These are phyloP conservation scores for Larimichthys crocea DNA, from an alignment of 2,113 vertebrate species.

Conservation along the genomic window DNA sequence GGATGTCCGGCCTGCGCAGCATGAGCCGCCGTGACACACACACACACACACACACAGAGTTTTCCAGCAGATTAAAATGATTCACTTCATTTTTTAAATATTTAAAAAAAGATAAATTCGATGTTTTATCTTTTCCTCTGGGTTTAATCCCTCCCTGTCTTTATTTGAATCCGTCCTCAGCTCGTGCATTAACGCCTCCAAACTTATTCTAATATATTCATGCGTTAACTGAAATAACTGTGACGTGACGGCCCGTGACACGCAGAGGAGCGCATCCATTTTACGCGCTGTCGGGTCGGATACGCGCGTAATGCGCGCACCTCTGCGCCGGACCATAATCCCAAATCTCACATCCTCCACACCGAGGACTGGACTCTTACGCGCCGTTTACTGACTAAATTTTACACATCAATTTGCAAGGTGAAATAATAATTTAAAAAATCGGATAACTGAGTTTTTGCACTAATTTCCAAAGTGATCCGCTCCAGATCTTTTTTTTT, in stretches of 20 bases:
- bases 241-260: neutral
- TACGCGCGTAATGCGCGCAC: neutral
- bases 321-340: constrained; percentile 13
- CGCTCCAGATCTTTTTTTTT: neutral
- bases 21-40: neutral
- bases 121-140: neutral
- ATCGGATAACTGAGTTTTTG: neutral
- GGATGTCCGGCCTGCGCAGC: constrained; percentile 19
- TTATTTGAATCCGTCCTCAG: too few relatives aligned
- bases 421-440: neutral
- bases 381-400: neutral
- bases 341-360: neutral
- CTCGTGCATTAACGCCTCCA: neutral
- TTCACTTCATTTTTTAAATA: neutral
- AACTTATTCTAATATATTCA: neutral
- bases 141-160: neutral
- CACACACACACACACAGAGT: neutral
- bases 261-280: constrained; percentile 18
- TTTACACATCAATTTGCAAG: neutral
- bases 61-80: constrained; percentile 8
- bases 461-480: neutral
- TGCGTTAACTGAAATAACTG: neutral
- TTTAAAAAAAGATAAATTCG: neutral
- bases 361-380: neutral
- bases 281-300: constrained; percentile 3